These are phyloP conservation scores for Mesaphorura yosii DNA, from an alignment of 1,140 invertebrate species.

Conservation along the genomic window DNA sequence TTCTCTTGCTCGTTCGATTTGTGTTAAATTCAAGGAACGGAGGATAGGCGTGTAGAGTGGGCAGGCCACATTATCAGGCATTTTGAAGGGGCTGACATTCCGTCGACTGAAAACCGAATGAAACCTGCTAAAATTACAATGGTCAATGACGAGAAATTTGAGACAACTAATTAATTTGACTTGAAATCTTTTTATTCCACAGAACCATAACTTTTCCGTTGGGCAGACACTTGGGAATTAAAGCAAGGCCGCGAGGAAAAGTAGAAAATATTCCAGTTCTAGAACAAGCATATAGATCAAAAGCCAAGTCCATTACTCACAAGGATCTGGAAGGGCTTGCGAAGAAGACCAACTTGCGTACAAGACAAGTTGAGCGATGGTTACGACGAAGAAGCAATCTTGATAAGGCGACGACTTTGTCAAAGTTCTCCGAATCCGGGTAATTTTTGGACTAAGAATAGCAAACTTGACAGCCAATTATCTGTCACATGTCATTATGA, in stretches of 20 bases:
- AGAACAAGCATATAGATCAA: constrained; percentile 56
- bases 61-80: too few relatives aligned
- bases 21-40: too few relatives aligned
- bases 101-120: too few relatives aligned
- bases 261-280: constrained; percentile 40
- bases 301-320: constrained; percentile 58
- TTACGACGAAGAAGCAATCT: constrained; percentile 63
- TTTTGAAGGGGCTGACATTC: too few relatives aligned
- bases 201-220: constrained; percentile 54
- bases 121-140: too few relatives aligned
- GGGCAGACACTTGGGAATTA: constrained; percentile 62
- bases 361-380: constrained; percentile 82
- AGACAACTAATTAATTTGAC: neutral
- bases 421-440: constrained; percentile 84
- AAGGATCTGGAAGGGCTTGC: constrained; percentile 61
- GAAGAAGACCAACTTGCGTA: constrained; percentile 76
- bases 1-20: too few relatives aligned
- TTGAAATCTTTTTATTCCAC: neutral
- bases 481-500: too few relatives aligned
- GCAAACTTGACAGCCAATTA: too few relatives aligned
- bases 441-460: too few relatives aligned
- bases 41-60: too few relatives aligned
- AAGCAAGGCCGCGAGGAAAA: constrained; percentile 47
- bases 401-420: constrained; percentile 73
- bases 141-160: too few relatives aligned